Evolutionary conservation across 2,888 invertebrate genomes (phyloP).

Genomic region (Caenorhabditis drosophilae): DNA sequence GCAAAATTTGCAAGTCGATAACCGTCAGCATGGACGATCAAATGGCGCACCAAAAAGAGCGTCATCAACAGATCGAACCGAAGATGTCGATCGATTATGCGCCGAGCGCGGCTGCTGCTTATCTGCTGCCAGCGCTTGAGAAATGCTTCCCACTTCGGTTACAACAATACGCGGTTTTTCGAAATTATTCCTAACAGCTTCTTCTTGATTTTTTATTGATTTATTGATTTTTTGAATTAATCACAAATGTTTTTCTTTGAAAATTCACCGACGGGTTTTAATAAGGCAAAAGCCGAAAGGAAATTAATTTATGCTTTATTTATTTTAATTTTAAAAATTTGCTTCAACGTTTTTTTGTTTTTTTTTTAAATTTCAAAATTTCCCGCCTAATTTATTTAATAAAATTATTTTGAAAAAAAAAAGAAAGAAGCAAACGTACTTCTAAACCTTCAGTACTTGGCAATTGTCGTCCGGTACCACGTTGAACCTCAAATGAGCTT

Average conservation of each 20-base stretch:
- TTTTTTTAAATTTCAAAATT: background rate
- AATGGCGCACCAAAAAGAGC: slow-evolving; percentile 16
- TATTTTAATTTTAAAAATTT: background rate
- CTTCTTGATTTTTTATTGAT: too few relatives aligned
- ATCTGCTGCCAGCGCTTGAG: slow-evolving; percentile 29
- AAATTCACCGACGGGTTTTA: too few relatives aligned
- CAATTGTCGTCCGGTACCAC: slow-evolving; percentile 49
- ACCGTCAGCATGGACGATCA: slow-evolving; percentile 28
- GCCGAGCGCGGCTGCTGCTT: slow-evolving; percentile 40
- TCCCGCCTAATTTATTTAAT: background rate
- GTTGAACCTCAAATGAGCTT: slow-evolving; percentile 50
- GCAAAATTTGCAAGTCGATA: slow-evolving; percentile 42
- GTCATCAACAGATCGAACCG: slow-evolving; percentile 25
- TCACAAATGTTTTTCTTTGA: background rate
- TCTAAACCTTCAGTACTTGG: slow-evolving; percentile 53
- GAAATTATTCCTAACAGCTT: too few relatives aligned
- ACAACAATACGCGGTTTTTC: too few relatives aligned
- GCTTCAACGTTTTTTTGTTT: background rate
- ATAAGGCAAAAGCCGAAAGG: too few relatives aligned
- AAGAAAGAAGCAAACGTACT: slow-evolving; percentile 21
- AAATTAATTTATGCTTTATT: background rate
- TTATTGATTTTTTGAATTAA: slow-evolving; percentile 2
- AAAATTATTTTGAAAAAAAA: background rate
- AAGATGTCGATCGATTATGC: slow-evolving; percentile 42
- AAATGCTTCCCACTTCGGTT: slow-evolving; percentile 27